Evolutionary conservation across 2,797 vertebrate genomes (phyloP), one percentile per base, ranked within the genome.

Genomic region (Rhabdomys pumilio): DNA sequence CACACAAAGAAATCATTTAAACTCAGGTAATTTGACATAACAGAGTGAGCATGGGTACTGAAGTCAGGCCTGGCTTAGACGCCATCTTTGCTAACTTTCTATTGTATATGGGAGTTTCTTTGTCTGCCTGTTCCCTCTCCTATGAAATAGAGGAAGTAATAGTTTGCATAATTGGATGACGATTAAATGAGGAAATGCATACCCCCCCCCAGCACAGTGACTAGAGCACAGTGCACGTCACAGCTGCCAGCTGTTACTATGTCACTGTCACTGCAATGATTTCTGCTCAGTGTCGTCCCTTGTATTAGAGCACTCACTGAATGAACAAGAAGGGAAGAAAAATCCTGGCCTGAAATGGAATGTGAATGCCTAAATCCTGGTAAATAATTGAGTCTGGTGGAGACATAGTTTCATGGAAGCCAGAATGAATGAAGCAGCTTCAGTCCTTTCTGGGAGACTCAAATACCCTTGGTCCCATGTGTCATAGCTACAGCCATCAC

Each of bases 121-220:
- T 67, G n/a, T 92, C 38, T 12, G 10, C 47, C 41, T 87, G 2
- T 55, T n/a, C 82, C 29, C 22, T 94, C 6, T 26, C 75, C 31
- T 94, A 4, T 84, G 73, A 89, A 87, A 53, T 55, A 44, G 57
- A 50, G 20, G 44, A 41, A 90, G 83, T 89, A 89, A 81, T 65
- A n/a, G 34, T 80, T 63, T 91, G 7, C 10, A 24, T 86, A 90
- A 92, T 0, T 76, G 26, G n/a, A 22, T 90, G 67, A 91, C 65
- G 59, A 79, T 89, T 88, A 92, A 96, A 73, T 90, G 80, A 55
- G 81, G 80, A 91, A 97, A 82, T n/a, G 50, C 31, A 73, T 12
- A 77, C 55, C 24, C 73, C n/a, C n/a, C 73, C 81, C 73, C 26
- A 84, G n/a, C 55, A 76, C 12, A 26, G 41, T 85, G 34, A 92